A percentile compares a stretch with the other conserved stretches of the same genome.
Evolutionary conservation across 1,140 invertebrate genomes (phyloP).

Genomic region (honey bee (Apis mellifera)): DNA sequence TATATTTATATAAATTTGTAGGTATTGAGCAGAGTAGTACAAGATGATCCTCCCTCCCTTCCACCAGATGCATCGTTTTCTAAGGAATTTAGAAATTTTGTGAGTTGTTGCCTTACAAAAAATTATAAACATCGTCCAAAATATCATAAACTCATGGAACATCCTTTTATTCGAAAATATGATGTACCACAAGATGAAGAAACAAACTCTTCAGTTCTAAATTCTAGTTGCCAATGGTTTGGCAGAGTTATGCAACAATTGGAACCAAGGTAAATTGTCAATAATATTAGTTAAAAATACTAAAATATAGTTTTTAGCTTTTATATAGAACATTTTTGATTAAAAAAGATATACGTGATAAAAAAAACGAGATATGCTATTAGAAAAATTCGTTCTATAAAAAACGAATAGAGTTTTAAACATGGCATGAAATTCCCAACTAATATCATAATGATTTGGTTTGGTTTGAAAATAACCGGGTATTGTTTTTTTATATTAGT

Average conservation of each 20-base stretch:
- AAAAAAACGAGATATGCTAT: slow-evolving; percentile 6
- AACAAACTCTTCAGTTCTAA: slow-evolving; percentile 67
- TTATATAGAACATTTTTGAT: slow-evolving; percentile 16
- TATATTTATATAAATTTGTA: slow-evolving; percentile 79
- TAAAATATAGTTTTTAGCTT: slow-evolving; percentile 21
- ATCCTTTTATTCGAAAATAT: slow-evolving; percentile 93
- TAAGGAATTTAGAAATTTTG: slow-evolving; percentile 76
- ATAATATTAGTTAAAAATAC: background rate
- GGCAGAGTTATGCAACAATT: slow-evolving; percentile 76
- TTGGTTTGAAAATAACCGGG: slow-evolving; percentile 76
- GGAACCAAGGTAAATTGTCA: slow-evolving; percentile 74
- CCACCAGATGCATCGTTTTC: slow-evolving; percentile 89
- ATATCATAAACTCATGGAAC: slow-evolving; percentile 94
- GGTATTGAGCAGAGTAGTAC: slow-evolving; percentile 90
- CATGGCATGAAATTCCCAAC: slow-evolving; percentile 77
- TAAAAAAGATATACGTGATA: background rate
- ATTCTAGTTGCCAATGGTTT: slow-evolving; percentile 78
- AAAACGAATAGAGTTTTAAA: slow-evolving; percentile 67
- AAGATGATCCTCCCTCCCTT: slow-evolving; percentile 92
- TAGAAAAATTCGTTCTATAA: slow-evolving; percentile 34
- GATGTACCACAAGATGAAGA: slow-evolving; percentile 79
- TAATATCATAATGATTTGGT: slow-evolving; percentile 80
- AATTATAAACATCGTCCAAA: slow-evolving; percentile 96
- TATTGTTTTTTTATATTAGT: slow-evolving; percentile 56
- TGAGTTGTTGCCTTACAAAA: slow-evolving; percentile 93